Percentiles rank a stretch among this genome's conserved stretches.
phyloP scores from a whole-genome alignment of 1,140 invertebrate genomes.

The Venustaconcha ellipsiformis region DNA sequence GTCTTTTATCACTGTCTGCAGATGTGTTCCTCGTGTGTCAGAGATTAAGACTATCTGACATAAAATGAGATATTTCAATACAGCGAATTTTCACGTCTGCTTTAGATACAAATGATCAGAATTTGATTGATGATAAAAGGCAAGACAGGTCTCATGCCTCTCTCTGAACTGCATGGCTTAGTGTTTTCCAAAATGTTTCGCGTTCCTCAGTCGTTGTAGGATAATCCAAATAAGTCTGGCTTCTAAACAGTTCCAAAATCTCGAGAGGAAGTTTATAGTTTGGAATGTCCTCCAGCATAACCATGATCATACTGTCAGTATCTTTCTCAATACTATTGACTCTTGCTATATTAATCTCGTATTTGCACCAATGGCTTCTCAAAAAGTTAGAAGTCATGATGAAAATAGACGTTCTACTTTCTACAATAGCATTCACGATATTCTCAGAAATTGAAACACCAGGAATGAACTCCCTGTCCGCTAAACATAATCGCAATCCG shows the following conservation, averaged over 20 bases:
- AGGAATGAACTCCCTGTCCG: conserved; percentile 53
- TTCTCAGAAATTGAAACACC: conserved; percentile 72
- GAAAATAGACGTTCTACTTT: conserved; percentile 75
- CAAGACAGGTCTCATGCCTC: too few species aligned
- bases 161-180: too few species aligned
- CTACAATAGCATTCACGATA: conserved; percentile 73
- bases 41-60: too few species aligned
- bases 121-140: too few species aligned
- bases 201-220: not conserved
- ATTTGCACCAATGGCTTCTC: conserved; percentile 78
- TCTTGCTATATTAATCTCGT: conserved; percentile 32
- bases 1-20: too few species aligned
- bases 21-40: too few species aligned
- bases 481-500: conserved; percentile 41
- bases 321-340: conserved; percentile 21
- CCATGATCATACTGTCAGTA: conserved; percentile 1
- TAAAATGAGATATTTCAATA: too few species aligned
- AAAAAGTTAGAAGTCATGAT: conserved; percentile 75
- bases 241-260: conserved; percentile 9
- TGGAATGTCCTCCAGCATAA: conserved; percentile 16
- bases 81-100: too few species aligned
- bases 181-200: not conserved
- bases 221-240: conserved; percentile 19
- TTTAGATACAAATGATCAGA: too few species aligned
- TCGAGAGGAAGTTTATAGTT: not conserved